phyloP scores from a whole-genome alignment of 2,113 vertebrate genomes.

The Myiopsitta monachus region DNA sequence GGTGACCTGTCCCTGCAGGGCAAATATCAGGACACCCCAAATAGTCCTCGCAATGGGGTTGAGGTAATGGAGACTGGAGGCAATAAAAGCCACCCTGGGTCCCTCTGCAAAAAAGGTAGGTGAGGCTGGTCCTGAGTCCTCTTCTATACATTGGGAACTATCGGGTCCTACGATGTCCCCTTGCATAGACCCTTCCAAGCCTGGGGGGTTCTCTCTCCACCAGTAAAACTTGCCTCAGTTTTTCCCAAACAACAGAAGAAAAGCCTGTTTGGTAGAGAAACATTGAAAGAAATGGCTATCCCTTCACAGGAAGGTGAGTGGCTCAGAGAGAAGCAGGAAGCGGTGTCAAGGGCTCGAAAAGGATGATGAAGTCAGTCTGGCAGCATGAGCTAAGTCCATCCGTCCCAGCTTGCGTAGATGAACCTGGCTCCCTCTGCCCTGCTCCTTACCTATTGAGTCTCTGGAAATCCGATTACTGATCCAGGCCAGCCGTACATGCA shows the following conservation, averaged over 20 bases:
- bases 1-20: neutral
- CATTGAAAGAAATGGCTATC: neutral
- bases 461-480: constrained; percentile 59
- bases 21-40: neutral
- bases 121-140: neutral
- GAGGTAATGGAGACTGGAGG: neutral
- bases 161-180: neutral
- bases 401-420: neutral
- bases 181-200: neutral
- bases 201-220: neutral
- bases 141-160: neutral
- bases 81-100: neutral
- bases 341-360: neutral
- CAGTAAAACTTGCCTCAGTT: neutral
- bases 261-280: neutral
- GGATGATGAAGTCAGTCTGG: neutral
- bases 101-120: no score
- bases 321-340: neutral
- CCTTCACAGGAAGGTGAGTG: neutral
- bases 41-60: neutral
- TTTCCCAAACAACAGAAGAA: neutral
- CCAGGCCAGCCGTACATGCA: constrained; percentile 38
- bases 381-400: neutral
- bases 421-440: constrained; percentile 36
- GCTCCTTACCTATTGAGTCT: constrained; percentile 52